Evolutionary conservation across 2,113 vertebrate genomes (phyloP).

Genomic region (Sialia sialis): DNA sequence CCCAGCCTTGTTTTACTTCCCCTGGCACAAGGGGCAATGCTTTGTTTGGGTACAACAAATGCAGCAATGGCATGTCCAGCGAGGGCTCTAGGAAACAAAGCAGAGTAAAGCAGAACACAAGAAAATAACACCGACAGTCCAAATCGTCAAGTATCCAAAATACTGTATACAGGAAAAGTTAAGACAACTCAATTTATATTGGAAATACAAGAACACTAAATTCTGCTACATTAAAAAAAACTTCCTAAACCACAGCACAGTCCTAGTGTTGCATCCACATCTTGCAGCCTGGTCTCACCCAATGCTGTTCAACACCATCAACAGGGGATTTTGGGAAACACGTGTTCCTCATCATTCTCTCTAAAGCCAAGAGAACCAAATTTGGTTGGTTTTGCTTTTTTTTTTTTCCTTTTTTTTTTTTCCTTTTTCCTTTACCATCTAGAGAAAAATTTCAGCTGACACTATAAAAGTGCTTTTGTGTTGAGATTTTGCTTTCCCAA

Average conservation of each 20-base stretch:
- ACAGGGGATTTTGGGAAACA: not conserved
- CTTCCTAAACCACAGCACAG: constrained; percentile 32
- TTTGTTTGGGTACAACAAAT: not conserved
- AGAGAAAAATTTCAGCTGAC: constrained; percentile 15
- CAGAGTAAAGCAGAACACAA: constrained; percentile 19
- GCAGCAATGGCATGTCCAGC: constrained; percentile 56
- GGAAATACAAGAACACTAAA: constrained; percentile 39
- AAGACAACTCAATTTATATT: constrained; percentile 57
- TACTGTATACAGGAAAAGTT: constrained; percentile 51
- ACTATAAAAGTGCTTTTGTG: constrained; percentile 32
- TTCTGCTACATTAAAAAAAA: constrained; percentile 45
- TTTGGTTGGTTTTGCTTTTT: not conserved
- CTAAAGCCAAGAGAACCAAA: not conserved
- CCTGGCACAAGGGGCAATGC: not conserved
- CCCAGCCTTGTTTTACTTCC: not conserved
- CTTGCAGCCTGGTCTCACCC: not conserved
- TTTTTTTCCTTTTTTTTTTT: not conserved
- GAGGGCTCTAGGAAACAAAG: not conserved
- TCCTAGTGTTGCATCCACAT: constrained; percentile 18
- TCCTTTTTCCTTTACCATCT: not conserved
- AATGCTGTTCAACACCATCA: not conserved
- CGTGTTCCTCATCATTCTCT: not conserved
- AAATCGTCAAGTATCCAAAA: constrained; percentile 57
- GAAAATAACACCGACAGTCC: constrained; percentile 33
- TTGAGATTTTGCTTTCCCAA: constrained; percentile 14